Evolutionary conservation across 2,113 vertebrate species (phyloP).

Genomic region (Ammodytes marinus): DNA sequence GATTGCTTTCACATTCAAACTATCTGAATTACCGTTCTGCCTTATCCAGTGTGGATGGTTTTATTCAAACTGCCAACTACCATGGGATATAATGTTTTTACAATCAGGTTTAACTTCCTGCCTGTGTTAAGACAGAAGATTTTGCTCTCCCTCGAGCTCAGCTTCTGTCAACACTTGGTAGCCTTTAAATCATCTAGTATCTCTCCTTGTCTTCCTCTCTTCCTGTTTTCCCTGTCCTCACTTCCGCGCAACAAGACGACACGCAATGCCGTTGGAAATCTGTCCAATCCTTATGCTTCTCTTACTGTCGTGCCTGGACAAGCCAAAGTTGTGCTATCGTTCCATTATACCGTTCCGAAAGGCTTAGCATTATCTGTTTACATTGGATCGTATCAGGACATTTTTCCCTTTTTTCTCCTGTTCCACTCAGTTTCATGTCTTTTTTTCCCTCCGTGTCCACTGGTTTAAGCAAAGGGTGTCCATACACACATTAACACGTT

Average conservation of each 20-base stretch:
- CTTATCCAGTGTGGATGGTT: background rate
- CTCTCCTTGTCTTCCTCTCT: background rate
- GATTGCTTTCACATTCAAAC: background rate
- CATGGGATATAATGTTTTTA: background rate
- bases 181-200: background rate
- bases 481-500: background rate
- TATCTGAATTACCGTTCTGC: background rate
- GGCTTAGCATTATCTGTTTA: background rate
- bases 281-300: background rate
- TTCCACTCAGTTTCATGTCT: conserved; percentile 12
- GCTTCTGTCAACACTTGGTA: conserved; percentile 2
- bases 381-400: background rate
- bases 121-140: background rate
- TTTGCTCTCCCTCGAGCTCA: background rate
- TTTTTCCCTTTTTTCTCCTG: conserved; percentile 14
- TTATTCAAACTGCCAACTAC: background rate
- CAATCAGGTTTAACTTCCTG: conserved; percentile 25
- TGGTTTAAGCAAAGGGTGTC: background rate
- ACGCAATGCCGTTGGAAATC: background rate
- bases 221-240: conserved; percentile 8
- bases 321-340: background rate
- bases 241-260: background rate
- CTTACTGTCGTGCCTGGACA: background rate
- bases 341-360: background rate
- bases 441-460: background rate